Conservation (phyloP, 2,888 invertebrate genomes). For the Pseudolycoriella hygida region DNA sequence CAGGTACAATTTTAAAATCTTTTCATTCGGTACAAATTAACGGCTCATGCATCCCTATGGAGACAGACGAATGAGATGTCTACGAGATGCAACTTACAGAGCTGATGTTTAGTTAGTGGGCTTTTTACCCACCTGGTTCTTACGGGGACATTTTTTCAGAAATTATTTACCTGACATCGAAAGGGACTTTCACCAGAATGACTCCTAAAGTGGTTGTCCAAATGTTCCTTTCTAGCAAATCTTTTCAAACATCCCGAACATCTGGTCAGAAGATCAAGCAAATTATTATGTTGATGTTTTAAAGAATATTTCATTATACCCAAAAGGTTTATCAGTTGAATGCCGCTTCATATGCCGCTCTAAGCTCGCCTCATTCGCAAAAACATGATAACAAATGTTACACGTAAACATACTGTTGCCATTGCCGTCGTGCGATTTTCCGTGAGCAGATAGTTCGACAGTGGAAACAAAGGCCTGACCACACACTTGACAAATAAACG, state of each 20-base stretch:
- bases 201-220: slow-evolving; percentile 61
- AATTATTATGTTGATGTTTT: too few relatives aligned
- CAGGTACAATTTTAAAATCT: too few relatives aligned
- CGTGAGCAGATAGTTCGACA: slow-evolving; percentile 61
- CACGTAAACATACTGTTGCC: slow-evolving; percentile 61
- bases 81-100: too few relatives aligned
- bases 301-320: too few relatives aligned
- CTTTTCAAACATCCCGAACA: slow-evolving; percentile 74
- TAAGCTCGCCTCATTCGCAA: slow-evolving; percentile 48
- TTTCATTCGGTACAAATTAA: too few relatives aligned
- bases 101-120: too few relatives aligned
- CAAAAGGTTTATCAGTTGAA: slow-evolving; percentile 69
- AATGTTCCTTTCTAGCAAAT: slow-evolving; percentile 72
- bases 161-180: slow-evolving; percentile 26
- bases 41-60: too few relatives aligned
- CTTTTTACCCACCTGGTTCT: too few relatives aligned
- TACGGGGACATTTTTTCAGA: too few relatives aligned
- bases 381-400: slow-evolving; percentile 54
- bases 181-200: slow-evolving; percentile 63
- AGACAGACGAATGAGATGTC: too few relatives aligned
- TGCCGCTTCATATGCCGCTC: slow-evolving; percentile 68
- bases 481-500: slow-evolving; percentile 65
- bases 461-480: slow-evolving; percentile 69
- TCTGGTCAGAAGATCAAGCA: too few relatives aligned
- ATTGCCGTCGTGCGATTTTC: slow-evolving; percentile 68